Conservation (phyloP, 1,140 invertebrate genomes). For the Chrysoperla carnea region DNA sequence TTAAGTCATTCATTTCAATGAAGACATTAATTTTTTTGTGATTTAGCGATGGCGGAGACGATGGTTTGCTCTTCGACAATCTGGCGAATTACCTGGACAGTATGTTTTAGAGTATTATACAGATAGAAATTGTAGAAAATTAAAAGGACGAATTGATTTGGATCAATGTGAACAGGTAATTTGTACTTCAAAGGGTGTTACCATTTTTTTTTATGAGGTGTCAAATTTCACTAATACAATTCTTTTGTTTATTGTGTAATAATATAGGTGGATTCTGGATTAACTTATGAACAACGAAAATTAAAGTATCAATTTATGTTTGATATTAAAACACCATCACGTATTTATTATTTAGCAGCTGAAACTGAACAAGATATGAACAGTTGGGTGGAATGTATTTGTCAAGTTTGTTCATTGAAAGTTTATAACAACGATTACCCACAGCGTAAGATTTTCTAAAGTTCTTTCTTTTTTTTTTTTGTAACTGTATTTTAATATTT, state of each 20-base stretch:
- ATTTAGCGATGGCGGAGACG: conserved; percentile 81
- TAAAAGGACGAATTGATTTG: conserved; percentile 83
- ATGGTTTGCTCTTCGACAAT: conserved; percentile 82
- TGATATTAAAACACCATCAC: conserved; percentile 70
- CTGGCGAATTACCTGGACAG: conserved; percentile 78
- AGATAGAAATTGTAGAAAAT: conserved; percentile 64
- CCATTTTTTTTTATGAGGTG: conserved; percentile 1
- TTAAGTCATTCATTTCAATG: conserved; percentile 6
- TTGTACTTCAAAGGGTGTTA: conserved; percentile 1
- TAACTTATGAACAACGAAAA: conserved; percentile 61
- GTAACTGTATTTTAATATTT: not conserved
- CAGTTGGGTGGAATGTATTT: conserved; percentile 87
- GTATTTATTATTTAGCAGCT: conserved; percentile 82
- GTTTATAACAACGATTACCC: conserved; percentile 56
- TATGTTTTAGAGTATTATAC: conserved; percentile 89
- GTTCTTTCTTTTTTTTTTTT: conserved; percentile 1
- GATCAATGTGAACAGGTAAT: conserved; percentile 87
- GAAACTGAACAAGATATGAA: conserved; percentile 84
- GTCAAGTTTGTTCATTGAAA: conserved; percentile 77
- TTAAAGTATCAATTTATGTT: conserved; percentile 75
- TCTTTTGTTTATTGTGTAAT: conserved; percentile 5
- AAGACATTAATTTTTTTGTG: conserved; percentile 12
- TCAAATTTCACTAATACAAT: conserved; percentile 6
- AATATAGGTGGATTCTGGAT: conserved; percentile 62
- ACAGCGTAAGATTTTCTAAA: conserved; percentile 15